phyloP scores from a whole-genome alignment of 2,888 invertebrate species.

The Lasioglossum leucozonium region DNA sequence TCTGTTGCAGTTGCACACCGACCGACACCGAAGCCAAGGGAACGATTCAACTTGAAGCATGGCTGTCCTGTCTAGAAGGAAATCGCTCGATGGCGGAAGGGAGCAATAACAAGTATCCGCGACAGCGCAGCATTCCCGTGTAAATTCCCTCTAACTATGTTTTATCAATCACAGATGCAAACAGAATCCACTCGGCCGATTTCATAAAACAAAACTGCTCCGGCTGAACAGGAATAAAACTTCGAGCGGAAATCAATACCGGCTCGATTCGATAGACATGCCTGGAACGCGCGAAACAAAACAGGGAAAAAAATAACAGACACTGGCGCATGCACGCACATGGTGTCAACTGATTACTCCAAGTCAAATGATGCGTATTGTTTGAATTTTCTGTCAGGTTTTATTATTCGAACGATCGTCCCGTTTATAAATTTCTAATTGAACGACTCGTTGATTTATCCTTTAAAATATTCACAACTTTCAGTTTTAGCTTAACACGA shows the following conservation, averaged over 20 bases:
- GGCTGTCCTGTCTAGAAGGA: neutral
- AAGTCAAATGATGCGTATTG: conserved; percentile 9
- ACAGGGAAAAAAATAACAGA: neutral
- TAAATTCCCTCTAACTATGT: conserved; percentile 42
- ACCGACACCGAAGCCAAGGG: neutral
- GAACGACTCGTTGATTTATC: neutral
- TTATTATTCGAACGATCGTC: conserved; percentile 21
- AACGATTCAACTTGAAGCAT: neutral
- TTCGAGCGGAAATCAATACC: conserved; percentile 50
- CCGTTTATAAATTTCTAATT: neutral
- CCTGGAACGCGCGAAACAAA: conserved; percentile 9
- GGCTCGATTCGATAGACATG: conserved; percentile 34
- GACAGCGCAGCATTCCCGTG: conserved; percentile 5
- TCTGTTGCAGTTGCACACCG: neutral
- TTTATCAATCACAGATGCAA: conserved; percentile 42
- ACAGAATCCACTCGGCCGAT: conserved; percentile 30
- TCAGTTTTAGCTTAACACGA: neutral
- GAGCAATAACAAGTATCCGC: neutral
- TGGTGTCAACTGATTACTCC: conserved; percentile 21
- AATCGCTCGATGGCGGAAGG: neutral
- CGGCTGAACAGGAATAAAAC: conserved; percentile 44
- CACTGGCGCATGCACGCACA: neutral
- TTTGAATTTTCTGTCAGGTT: conserved; percentile 23
- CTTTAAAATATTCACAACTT: neutral
- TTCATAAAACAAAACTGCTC: conserved; percentile 21